A percentile compares a stretch with the other conserved stretches of the same genome.
phyloP scores from a whole-genome alignment of 2,888 invertebrate genomes.

The Polyommatus iphigenia region DNA sequence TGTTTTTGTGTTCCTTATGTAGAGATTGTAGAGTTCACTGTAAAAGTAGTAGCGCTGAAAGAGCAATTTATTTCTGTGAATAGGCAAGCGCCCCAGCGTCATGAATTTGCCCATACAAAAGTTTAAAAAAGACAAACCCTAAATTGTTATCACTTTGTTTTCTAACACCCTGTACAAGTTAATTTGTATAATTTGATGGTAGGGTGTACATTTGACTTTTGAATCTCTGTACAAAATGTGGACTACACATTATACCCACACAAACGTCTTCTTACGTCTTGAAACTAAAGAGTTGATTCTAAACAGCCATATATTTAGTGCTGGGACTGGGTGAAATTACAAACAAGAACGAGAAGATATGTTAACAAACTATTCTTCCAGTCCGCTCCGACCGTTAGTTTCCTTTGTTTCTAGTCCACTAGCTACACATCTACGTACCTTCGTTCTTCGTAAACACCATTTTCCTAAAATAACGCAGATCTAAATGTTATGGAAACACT shows the following conservation, averaged over 20 bases:
- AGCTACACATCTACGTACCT: conserved; percentile 41
- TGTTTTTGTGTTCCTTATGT: too few species aligned
- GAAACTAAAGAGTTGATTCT: background rate
- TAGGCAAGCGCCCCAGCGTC: too few species aligned
- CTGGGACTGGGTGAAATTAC: conserved; percentile 41
- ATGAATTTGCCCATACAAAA: too few species aligned
- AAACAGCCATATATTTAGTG: conserved; percentile 34
- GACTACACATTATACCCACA: background rate
- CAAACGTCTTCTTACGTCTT: background rate
- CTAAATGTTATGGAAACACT: conserved; percentile 30
- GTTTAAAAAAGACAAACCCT: too few species aligned
- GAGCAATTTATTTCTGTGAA: too few species aligned
- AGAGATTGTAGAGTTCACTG: too few species aligned
- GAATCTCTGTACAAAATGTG: background rate
- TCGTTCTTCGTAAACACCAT: conserved; percentile 41
- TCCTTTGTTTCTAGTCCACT: conserved; percentile 45
- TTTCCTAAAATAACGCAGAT: conserved; percentile 38
- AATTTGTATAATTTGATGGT: too few species aligned
- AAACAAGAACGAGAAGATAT: conserved; percentile 43
- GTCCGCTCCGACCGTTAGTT: conserved; percentile 41
- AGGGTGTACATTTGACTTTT: too few species aligned
- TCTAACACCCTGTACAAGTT: too few species aligned
- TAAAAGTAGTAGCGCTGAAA: too few species aligned
- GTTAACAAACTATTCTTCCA: conserved; percentile 45
- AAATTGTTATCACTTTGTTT: too few species aligned